Conservation (phyloP, 2,113 vertebrate genomes). For the Apaloderma vittatum region DNA sequence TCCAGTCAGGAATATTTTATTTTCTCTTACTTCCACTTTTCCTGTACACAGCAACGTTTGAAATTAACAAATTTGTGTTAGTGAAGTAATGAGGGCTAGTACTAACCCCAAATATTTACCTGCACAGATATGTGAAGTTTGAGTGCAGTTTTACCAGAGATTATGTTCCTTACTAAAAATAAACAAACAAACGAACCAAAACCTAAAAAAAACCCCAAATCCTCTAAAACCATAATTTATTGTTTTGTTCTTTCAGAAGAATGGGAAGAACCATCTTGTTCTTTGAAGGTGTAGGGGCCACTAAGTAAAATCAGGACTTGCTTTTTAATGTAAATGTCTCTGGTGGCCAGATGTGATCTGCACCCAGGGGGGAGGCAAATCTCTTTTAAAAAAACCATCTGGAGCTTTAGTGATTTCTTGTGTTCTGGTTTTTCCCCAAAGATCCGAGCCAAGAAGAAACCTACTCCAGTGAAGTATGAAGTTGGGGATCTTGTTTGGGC, state of each 20-base stretch:
- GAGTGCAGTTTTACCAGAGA: neutral
- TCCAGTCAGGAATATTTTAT: neutral
- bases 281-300: slow-evolving; percentile 32
- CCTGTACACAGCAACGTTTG: neutral
- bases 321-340: slow-evolving; percentile 61
- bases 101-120: neutral
- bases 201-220: neutral
- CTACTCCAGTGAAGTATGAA: slow-evolving; percentile 88
- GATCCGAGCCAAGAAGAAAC: slow-evolving; percentile 84
- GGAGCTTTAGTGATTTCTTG: slow-evolving; percentile 57
- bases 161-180: neutral
- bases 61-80: neutral
- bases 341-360: slow-evolving; percentile 48
- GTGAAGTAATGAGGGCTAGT: neutral
- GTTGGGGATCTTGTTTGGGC: slow-evolving; percentile 96
- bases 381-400: slow-evolving; percentile 48
- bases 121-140: neutral
- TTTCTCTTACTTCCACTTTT: neutral
- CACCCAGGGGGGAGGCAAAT: slow-evolving; percentile 3
- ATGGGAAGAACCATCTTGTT: neutral
- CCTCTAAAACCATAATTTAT: neutral
- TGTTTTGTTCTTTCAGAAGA: neutral
- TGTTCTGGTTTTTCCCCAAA: slow-evolving; percentile 78
- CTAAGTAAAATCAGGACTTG: slow-evolving; percentile 30
- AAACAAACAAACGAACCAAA: neutral